phyloP scores from a whole-genome alignment of 2,113 vertebrate genomes.

The Tachysurus vachellii region DNA sequence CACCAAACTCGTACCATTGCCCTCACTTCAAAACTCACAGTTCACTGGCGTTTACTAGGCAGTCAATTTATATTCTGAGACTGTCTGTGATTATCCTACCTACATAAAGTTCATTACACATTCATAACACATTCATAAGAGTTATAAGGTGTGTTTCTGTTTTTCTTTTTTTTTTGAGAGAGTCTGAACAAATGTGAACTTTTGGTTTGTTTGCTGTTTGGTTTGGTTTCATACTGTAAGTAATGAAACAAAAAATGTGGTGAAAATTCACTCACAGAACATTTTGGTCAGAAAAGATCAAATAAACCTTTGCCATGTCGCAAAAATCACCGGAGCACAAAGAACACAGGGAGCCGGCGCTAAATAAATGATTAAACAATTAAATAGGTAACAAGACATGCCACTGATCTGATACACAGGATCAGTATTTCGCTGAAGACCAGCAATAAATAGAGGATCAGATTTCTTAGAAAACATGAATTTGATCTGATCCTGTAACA shows the following conservation, averaged over 20 bases:
- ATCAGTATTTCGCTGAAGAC: neutral
- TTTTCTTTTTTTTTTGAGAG: too few species aligned
- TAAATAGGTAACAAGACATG: neutral
- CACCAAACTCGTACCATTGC: neutral
- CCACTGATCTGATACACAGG: neutral
- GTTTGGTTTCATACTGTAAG: too few species aligned
- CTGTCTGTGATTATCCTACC: neutral
- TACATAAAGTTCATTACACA: neutral
- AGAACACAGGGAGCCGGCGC: too few species aligned
- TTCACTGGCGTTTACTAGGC: neutral
- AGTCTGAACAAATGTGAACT: neutral
- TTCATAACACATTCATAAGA: neutral
- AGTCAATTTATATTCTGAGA: neutral
- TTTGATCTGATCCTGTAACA: too few species aligned
- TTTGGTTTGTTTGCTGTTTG: neutral
- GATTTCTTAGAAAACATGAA: neutral
- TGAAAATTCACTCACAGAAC: too few species aligned
- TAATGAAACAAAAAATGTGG: too few species aligned
- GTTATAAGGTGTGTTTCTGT: neutral
- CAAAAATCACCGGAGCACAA: too few species aligned
- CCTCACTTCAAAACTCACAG: neutral
- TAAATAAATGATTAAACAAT: neutral
- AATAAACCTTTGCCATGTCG: too few species aligned
- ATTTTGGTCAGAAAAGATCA: too few species aligned
- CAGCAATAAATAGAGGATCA: neutral